Conservation (phyloP, 2,113 vertebrate species). For the Alligator sinensis region DNA sequence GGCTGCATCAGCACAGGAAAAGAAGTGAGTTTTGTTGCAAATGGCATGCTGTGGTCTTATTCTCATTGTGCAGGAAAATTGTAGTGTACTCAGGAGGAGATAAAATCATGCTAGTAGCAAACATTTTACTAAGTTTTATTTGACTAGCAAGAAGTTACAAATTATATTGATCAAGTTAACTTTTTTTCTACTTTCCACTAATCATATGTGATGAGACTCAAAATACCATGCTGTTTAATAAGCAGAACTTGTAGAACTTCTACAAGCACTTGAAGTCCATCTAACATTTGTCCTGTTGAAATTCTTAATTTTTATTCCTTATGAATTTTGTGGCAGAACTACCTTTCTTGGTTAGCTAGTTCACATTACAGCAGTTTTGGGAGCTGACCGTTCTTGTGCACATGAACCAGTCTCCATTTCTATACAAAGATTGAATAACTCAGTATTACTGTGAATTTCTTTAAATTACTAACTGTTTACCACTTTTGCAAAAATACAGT, state of each 20-base stretch:
- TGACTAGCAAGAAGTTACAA: background rate
- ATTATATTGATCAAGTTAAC: background rate
- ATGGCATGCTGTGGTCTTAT: background rate
- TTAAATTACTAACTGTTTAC: background rate
- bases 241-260: background rate
- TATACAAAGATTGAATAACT: background rate
- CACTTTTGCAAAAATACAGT: background rate
- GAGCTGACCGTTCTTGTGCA: background rate
- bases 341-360: background rate
- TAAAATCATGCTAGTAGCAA: background rate
- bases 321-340: background rate
- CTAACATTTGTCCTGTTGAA: background rate
- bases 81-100: background rate
- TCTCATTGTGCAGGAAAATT: background rate
- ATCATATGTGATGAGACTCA: too few relatives aligned
- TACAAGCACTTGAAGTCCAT: background rate
- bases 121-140: background rate
- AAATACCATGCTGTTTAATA: background rate
- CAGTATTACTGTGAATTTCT: background rate
- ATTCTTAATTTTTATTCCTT: background rate
- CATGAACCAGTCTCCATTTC: background rate
- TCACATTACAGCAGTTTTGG: background rate
- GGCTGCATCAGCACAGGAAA: slow-evolving; percentile 98
- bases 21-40: slow-evolving; percentile 82
- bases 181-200: too few relatives aligned